Conservation (phyloP, 2,888 invertebrate species). For the Pegoplata infirma region DNA sequence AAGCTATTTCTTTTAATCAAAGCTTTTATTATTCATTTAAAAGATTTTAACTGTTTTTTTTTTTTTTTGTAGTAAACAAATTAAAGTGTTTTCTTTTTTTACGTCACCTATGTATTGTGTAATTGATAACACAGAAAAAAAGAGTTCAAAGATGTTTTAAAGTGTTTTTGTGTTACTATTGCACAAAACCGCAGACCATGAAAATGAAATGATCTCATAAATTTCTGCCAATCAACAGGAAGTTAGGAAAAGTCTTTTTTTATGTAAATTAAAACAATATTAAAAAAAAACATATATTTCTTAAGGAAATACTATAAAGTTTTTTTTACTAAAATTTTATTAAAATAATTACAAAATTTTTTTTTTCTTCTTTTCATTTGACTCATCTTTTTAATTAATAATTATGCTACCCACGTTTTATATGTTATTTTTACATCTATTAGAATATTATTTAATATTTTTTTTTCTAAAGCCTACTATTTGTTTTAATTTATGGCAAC, state of each 20-base stretch:
- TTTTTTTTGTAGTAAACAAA: neutral
- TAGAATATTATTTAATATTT: slow-evolving; percentile 22
- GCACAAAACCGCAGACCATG: slow-evolving; percentile 49
- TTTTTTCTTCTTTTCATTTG: neutral
- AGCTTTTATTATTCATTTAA: neutral
- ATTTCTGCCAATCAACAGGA: slow-evolving; percentile 63
- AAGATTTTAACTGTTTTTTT: neutral
- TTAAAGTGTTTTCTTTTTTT: neutral
- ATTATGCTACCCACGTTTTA: slow-evolving; percentile 56
- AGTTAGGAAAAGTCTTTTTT: slow-evolving; percentile 67
- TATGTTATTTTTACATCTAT: neutral
- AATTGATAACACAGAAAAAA: slow-evolving; percentile 37
- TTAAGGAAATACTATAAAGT: slow-evolving; percentile 4
- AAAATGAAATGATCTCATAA: slow-evolving; percentile 51
- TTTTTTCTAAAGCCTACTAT: slow-evolving; percentile 60
- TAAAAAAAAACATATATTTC: slow-evolving; percentile 67
- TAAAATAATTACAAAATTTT: neutral
- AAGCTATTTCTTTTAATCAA: neutral
- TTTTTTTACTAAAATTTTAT: slow-evolving; percentile 2
- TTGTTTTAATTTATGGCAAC: slow-evolving; percentile 67
- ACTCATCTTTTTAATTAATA: slow-evolving; percentile 2
- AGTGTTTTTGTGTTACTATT: slow-evolving; percentile 1
- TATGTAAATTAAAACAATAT: slow-evolving; percentile 43
- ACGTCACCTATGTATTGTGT: slow-evolving; percentile 14
- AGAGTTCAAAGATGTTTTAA: slow-evolving; percentile 45